Percentiles rank a stretch among this genome's conserved stretches.
Evolutionary conservation across 2,113 vertebrate genomes (phyloP).

Genomic region (Raja brachyura): DNA sequence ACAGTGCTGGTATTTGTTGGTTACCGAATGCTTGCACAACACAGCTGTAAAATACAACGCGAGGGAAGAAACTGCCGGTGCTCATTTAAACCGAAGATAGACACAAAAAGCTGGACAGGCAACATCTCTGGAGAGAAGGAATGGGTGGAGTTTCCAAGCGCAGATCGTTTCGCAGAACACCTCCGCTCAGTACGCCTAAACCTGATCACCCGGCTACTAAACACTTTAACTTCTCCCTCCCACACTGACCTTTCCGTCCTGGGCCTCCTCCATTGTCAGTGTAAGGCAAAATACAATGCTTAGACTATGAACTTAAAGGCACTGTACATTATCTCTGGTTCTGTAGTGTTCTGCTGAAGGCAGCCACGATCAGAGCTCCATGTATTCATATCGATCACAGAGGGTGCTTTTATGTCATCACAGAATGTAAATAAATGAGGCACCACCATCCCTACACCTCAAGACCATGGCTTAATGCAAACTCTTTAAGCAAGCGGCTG

Average conservation of each 20-base stretch:
- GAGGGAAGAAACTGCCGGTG: no score
- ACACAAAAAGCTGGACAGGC: no score
- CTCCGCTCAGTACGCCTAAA: no score
- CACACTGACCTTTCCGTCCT: no score
- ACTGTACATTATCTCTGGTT: background rate
- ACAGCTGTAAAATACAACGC: background rate
- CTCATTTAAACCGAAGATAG: no score
- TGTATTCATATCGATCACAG: background rate
- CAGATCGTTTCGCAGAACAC: no score
- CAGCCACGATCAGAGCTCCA: background rate
- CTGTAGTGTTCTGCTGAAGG: background rate
- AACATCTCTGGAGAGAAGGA: no score
- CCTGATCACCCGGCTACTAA: no score
- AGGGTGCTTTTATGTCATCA: background rate
- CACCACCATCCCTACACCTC: background rate
- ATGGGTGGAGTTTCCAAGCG: no score
- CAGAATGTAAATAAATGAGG: background rate
- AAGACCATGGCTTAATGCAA: background rate
- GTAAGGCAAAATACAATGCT: constrained; percentile 28
- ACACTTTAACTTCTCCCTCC: no score
- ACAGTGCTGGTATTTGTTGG: background rate
- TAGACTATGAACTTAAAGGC: background rate
- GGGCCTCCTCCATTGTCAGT: no score
- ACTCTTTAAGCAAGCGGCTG: background rate
- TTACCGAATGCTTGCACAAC: background rate